Conservation (phyloP, 2,888 invertebrate genomes). For the Drosophila anomalata region DNA sequence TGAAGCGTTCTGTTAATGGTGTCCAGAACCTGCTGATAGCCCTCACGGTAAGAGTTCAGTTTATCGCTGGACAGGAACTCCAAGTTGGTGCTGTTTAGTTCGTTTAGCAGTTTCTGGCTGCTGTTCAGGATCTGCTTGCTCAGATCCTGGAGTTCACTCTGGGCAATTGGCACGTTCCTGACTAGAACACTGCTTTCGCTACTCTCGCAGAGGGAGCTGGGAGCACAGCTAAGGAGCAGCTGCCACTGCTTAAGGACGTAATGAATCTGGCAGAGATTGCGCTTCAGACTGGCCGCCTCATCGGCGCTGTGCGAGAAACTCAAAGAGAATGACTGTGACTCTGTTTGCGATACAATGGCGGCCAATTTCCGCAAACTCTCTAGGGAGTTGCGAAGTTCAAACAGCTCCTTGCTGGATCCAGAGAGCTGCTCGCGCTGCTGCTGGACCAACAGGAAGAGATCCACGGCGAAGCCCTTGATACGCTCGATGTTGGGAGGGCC, state of each 20-base stretch:
- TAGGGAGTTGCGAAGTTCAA: constrained; percentile 85
- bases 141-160: constrained; percentile 50
- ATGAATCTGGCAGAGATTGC: constrained; percentile 71
- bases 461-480: constrained; percentile 92
- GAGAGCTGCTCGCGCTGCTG: constrained; percentile 87
- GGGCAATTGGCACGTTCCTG: constrained; percentile 43
- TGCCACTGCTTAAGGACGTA: constrained; percentile 88
- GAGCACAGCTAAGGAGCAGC: constrained; percentile 87
- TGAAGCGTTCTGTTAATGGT: constrained; percentile 48
- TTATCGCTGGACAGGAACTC: constrained; percentile 76
- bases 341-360: constrained; percentile 48
- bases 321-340: constrained; percentile 28
- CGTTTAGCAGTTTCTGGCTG: constrained; percentile 60
- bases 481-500: constrained; percentile 92
- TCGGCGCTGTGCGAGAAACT: constrained; percentile 68
- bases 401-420: constrained; percentile 86
- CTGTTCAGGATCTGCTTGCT: constrained; percentile 58
- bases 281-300: constrained; percentile 61
- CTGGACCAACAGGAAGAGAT: constrained; percentile 89
- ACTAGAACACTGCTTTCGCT: constrained; percentile 59
- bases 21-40: constrained; percentile 54
- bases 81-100: constrained; percentile 69
- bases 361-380: constrained; percentile 80
- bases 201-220: constrained; percentile 74
- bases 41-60: constrained; percentile 45